Evolutionary conservation across 2,888 invertebrate genomes (phyloP).

Genomic region (Andrena haemorrhoa): DNA sequence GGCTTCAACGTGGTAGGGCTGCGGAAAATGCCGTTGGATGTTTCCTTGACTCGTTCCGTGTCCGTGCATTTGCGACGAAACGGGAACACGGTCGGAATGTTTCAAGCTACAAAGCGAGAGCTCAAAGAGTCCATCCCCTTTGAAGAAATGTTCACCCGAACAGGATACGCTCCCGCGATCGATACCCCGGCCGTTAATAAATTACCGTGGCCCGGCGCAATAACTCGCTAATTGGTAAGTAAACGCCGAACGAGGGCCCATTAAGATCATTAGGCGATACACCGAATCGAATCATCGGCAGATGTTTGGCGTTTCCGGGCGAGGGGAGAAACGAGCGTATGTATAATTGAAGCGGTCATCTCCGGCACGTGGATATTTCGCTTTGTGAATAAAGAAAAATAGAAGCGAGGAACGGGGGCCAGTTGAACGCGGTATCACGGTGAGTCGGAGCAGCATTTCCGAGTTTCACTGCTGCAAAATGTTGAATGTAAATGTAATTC

Average conservation of each 20-base stretch:
- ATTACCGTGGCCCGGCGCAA: constrained; percentile 5
- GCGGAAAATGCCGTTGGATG: no score
- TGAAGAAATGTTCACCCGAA: neutral
- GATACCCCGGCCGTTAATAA: constrained; percentile 14
- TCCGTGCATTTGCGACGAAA: neutral
- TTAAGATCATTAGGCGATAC: constrained; percentile 28
- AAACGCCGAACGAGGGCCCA: neutral
- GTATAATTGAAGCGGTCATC: constrained; percentile 17
- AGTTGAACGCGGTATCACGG: neutral
- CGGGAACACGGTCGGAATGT: neutral
- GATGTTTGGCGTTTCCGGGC: neutral
- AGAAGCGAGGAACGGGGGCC: neutral
- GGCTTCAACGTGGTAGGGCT: no score
- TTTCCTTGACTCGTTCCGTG: no score
- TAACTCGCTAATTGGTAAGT: constrained; percentile 16
- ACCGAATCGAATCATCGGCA: constrained; percentile 3
- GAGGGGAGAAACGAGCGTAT: neutral
- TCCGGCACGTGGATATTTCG: neutral
- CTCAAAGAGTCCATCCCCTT: neutral
- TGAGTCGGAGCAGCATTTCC: neutral
- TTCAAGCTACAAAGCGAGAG: neutral
- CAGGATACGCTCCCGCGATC: neutral
- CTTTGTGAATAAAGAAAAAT: neutral
- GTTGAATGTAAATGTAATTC: neutral
- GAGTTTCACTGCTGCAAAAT: neutral